Conservation (phyloP, 2,113 vertebrate genomes). For the Lycaon pictus region DNA sequence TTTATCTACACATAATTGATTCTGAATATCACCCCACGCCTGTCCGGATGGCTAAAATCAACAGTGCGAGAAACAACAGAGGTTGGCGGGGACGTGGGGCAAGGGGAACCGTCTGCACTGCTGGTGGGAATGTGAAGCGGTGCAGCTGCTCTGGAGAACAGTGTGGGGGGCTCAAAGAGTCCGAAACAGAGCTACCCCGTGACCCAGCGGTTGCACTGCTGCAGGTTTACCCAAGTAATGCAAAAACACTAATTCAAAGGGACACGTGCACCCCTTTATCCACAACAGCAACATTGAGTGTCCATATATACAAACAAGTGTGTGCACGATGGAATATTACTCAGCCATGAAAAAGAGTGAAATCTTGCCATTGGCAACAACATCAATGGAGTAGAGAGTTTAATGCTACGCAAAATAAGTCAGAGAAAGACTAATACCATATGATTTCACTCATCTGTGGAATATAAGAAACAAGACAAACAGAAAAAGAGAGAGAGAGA, state of each 20-base stretch:
- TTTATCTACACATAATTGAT: background rate
- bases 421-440: background rate
- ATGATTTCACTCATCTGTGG: background rate
- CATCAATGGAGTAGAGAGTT: background rate
- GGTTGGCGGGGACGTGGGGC: background rate
- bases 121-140: background rate
- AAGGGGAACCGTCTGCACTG: background rate
- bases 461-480: background rate
- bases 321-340: background rate
- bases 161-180: background rate
- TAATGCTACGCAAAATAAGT: background rate
- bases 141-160: background rate
- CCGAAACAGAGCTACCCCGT: background rate
- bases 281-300: background rate
- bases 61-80: background rate
- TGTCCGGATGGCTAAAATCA: background rate
- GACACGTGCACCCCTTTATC: background rate
- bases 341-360: background rate
- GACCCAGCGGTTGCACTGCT: background rate
- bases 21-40: background rate
- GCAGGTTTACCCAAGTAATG: background rate
- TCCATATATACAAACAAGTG: background rate
- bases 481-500: background rate
- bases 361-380: background rate
- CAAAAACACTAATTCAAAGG: background rate